Conservation (phyloP, 2,113 vertebrate genomes). For the Cyprinodon brontotheroides region DNA sequence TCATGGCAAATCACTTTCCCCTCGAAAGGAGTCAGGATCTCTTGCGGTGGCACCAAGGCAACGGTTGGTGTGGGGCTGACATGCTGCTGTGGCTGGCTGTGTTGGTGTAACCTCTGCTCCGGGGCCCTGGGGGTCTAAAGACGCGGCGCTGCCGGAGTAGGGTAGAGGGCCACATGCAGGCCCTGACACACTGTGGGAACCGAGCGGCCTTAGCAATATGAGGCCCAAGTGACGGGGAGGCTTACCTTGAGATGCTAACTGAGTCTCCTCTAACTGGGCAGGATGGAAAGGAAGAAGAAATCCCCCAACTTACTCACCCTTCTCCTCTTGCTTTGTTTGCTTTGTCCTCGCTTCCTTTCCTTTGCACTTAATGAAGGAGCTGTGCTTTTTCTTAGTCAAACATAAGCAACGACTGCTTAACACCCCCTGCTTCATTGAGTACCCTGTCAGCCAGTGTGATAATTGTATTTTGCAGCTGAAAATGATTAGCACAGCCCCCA, state of each 20-base stretch:
- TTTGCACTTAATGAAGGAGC: slow-evolving; percentile 79
- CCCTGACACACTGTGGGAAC: slow-evolving; percentile 74
- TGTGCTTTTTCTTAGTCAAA: slow-evolving; percentile 64
- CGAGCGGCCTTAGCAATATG: slow-evolving; percentile 59
- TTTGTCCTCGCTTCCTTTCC: slow-evolving; percentile 76
- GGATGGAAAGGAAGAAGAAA: slow-evolving; percentile 50
- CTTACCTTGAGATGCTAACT: slow-evolving; percentile 71
- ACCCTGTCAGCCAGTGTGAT: slow-evolving; percentile 46
- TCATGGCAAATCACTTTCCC: slow-evolving; percentile 72
- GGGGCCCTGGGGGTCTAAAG: slow-evolving; percentile 69
- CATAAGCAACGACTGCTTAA: slow-evolving; percentile 61
- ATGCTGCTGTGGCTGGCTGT: slow-evolving; percentile 74
- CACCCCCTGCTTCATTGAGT: slow-evolving; percentile 46
- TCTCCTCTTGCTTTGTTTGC: slow-evolving; percentile 78
- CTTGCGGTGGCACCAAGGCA: slow-evolving; percentile 77
- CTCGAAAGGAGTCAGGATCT: slow-evolving; percentile 59
- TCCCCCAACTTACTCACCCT: slow-evolving; percentile 46
- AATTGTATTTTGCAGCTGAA: slow-evolving; percentile 37
- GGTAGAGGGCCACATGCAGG: slow-evolving; percentile 65
- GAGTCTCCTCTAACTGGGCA: slow-evolving; percentile 17
- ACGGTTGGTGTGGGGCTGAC: slow-evolving; percentile 79
- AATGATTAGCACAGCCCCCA: slow-evolving; percentile 2
- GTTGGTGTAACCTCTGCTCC: slow-evolving; percentile 84
- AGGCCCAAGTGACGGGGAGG: slow-evolving; percentile 67
- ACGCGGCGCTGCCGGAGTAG: slow-evolving; percentile 55